These are phyloP conservation scores for Onychorhynchus coronatus DNA, from an alignment of 2,113 vertebrate species.

Conservation along the genomic window DNA sequence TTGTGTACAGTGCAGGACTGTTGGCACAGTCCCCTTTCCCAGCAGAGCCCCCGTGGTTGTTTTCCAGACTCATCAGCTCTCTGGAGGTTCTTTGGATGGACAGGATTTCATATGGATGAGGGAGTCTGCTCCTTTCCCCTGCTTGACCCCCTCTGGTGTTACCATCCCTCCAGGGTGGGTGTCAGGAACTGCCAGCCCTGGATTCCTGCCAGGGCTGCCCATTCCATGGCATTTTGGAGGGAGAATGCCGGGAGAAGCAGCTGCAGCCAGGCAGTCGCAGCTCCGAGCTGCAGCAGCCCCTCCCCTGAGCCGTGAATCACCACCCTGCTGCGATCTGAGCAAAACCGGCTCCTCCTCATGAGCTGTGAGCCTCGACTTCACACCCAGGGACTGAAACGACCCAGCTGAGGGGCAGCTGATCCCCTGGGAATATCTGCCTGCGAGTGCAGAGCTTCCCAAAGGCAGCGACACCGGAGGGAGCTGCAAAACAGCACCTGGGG, in stretches of 20 bases:
- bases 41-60: neutral
- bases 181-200: neutral
- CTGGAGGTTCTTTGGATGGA: neutral
- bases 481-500: neutral
- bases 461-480: neutral
- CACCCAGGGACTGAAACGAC: neutral
- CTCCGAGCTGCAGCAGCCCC: neutral
- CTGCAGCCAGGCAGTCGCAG: accelerated
- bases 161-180: neutral
- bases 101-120: neutral
- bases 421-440: neutral
- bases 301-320: neutral
- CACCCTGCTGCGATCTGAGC: accelerated
- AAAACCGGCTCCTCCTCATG: neutral
- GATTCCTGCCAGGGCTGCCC: accelerated
- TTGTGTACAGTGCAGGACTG: neutral
- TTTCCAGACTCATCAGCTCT: neutral
- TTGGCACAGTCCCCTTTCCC: neutral
- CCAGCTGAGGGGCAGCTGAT: neutral
- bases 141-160: neutral
- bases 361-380: accelerated
- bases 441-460: neutral
- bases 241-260: neutral
- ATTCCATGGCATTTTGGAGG: neutral
- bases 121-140: neutral